A percentile compares a stretch with the other conserved stretches of the same genome.
phyloP scores from a whole-genome alignment of 2,113 vertebrate species.

The Tachysurus fulvidraco region DNA sequence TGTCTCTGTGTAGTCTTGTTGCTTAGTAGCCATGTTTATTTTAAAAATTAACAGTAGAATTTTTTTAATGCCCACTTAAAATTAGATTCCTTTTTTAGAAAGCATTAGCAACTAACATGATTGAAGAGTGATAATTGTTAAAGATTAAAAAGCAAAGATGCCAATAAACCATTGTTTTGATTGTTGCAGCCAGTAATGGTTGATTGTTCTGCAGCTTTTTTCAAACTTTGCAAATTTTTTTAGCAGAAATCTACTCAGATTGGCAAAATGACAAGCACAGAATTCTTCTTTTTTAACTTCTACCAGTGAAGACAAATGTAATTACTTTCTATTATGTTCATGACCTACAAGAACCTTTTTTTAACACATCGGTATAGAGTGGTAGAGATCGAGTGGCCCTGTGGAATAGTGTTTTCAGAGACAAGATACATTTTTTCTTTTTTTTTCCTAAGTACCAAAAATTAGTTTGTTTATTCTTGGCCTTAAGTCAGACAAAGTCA shows the following conservation, averaged over 20 bases:
- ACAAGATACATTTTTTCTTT: neutral
- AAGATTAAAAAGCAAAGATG: neutral
- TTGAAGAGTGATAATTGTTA: neutral
- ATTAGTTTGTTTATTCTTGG: slow-evolving; percentile 59
- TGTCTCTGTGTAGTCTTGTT: neutral
- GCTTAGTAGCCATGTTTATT: neutral
- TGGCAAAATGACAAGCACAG: too few relatives aligned
- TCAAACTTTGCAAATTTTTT: too few relatives aligned
- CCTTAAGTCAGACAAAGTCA: slow-evolving; percentile 36
- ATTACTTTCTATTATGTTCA: too few relatives aligned
- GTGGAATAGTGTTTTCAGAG: slow-evolving; percentile 43
- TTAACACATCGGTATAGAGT: slow-evolving; percentile 37
- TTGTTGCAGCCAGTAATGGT: neutral
- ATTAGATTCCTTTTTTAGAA: neutral
- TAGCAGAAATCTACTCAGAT: too few relatives aligned
- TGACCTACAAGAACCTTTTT: too few relatives aligned
- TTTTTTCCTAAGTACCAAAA: neutral
- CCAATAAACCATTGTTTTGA: neutral
- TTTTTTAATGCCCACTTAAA: neutral
- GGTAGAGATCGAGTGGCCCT: slow-evolving; percentile 61
- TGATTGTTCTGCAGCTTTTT: too few relatives aligned
- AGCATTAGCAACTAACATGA: neutral
- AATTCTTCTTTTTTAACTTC: too few relatives aligned
- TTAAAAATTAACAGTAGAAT: neutral
- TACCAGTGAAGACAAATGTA: too few relatives aligned